Percentiles rank a stretch among this genome's conserved stretches.
These are phyloP conservation scores for Aurelia sp. DNA, from an alignment of 30 jellyfish, hydroid and myxozoan genomes.

Conservation along the genomic window DNA sequence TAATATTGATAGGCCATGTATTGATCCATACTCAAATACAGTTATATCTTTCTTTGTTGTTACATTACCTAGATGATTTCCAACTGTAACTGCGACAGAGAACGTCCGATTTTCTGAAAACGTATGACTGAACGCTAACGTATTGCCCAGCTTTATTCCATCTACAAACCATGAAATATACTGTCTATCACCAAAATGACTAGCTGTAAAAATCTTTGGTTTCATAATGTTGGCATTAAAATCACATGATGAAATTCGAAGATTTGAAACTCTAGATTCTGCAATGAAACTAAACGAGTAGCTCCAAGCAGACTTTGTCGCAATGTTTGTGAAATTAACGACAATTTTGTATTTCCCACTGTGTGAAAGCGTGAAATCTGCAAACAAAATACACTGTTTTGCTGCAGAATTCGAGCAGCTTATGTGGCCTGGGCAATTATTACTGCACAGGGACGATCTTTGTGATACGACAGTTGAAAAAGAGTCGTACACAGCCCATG, in stretches of 20 bases:
- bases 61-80: slow-evolving; percentile 9
- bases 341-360: slow-evolving; percentile 1
- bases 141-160: neutral
- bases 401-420: neutral
- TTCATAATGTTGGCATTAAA: slow-evolving; percentile 10
- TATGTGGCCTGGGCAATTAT: neutral
- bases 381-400: slow-evolving; percentile 10
- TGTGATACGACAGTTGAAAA: neutral
- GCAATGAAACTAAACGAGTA: neutral
- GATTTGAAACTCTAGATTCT: neutral
- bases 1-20: slow-evolving; percentile 45
- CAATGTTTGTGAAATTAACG: slow-evolving; percentile 28
- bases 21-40: slow-evolving; percentile 45
- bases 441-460: slow-evolving; percentile 1
- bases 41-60: neutral
- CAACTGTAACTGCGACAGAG: slow-evolving; percentile 6
- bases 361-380: neutral
- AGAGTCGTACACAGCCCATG: neutral
- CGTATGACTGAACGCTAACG: neutral
- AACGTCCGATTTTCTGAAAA: slow-evolving; percentile 41
- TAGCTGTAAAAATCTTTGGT: neutral
- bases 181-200: slow-evolving; percentile 10
- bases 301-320: neutral
- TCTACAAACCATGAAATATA: slow-evolving; percentile 23
- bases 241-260: slow-evolving; percentile 21